Evolutionary conservation across 2,797 vertebrate species (phyloP).

Genomic region (Pygocentrus nattereri): DNA sequence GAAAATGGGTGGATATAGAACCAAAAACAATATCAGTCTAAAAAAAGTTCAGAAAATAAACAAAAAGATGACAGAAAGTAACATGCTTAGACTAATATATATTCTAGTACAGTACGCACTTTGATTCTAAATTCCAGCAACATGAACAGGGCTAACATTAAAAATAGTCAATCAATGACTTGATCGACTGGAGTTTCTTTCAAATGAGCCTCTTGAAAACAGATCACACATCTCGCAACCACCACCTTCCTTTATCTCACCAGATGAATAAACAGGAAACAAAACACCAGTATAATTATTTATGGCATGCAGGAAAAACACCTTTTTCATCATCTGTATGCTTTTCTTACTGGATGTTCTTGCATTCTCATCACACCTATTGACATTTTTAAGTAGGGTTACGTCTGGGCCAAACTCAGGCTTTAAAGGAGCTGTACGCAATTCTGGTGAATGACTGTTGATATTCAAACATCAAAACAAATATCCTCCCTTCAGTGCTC

Average conservation of each 20-base stretch:
- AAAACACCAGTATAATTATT: not conserved
- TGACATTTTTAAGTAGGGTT: too few species aligned
- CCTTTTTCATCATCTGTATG: too few species aligned
- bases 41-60: not conserved
- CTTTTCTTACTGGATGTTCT: not conserved
- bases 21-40: not conserved
- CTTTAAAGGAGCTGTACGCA: too few species aligned
- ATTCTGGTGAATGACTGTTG: too few species aligned
- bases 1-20: not conserved
- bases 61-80: too few species aligned
- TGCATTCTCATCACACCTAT: not conserved
- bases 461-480: too few species aligned
- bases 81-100: not conserved
- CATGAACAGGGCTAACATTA: too few species aligned
- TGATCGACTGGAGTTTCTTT: too few species aligned
- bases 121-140: not conserved
- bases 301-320: not conserved
- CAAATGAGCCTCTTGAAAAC: too few species aligned
- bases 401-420: too few species aligned
- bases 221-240: not conserved
- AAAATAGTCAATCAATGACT: too few species aligned
- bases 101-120: not conserved
- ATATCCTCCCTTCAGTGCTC: too few species aligned
- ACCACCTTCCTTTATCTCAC: not conserved
- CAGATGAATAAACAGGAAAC: not conserved